Conservation (phyloP, 2,888 invertebrate genomes). For the Anaspis maculata region DNA sequence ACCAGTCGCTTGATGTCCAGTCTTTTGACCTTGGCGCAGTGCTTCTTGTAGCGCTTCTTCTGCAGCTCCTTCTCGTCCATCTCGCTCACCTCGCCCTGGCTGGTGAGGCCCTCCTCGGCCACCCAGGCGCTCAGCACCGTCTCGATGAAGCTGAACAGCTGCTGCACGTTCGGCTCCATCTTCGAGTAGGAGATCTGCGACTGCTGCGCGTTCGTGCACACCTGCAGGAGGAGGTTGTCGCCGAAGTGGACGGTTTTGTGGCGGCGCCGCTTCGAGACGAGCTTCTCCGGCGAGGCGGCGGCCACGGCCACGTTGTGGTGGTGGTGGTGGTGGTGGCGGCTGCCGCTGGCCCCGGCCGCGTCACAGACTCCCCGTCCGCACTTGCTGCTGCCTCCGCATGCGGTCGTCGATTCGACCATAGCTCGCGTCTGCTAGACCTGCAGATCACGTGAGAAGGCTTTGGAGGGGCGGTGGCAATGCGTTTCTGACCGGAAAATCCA, state of each 20-base stretch:
- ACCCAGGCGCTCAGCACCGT: conserved; percentile 73
- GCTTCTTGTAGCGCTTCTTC: conserved; percentile 51
- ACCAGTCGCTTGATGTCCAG: conserved; percentile 62
- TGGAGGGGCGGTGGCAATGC: too few relatives aligned
- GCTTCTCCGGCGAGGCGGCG: conserved; percentile 57
- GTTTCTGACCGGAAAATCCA: too few relatives aligned
- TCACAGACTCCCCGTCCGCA: conserved; percentile 22
- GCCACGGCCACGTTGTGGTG: conserved; percentile 74
- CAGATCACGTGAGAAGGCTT: too few relatives aligned
- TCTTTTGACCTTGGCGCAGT: conserved; percentile 56
- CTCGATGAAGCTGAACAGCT: conserved; percentile 74
- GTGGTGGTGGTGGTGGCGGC: conserved; percentile 64
- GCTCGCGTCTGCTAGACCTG: too few relatives aligned
- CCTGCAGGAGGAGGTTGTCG: conserved; percentile 65
- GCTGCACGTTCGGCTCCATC: conserved; percentile 70
- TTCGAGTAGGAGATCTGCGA: conserved; percentile 46
- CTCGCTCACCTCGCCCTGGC: conserved; percentile 66
- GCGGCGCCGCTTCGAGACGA: conserved; percentile 58
- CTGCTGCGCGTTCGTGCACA: conserved; percentile 59
- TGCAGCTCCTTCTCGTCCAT: conserved; percentile 59
- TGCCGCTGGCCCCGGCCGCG: conserved; percentile 41
- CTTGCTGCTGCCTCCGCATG: conserved; percentile 25
- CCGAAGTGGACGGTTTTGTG: conserved; percentile 75
- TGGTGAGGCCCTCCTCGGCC: conserved; percentile 61
- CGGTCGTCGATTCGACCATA: conserved; percentile 41